Conservation (phyloP, 2,113 vertebrate genomes). For the Grantiella picta region DNA sequence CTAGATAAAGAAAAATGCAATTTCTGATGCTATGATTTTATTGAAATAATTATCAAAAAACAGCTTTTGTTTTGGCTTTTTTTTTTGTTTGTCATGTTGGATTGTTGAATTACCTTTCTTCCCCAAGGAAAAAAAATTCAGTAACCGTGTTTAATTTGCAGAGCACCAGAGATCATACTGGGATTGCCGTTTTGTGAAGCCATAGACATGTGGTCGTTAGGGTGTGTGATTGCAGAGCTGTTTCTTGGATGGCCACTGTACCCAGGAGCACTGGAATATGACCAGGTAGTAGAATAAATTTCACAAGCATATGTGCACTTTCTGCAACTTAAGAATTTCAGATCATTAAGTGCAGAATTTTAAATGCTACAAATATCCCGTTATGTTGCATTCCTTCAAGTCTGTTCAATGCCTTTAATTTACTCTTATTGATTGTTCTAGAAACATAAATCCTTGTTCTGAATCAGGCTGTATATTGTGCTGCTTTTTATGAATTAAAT, state of each 20-base stretch:
- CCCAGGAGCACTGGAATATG: constrained; percentile 97
- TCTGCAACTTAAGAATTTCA: neutral
- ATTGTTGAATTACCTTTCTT: constrained; percentile 33
- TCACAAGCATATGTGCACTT: neutral
- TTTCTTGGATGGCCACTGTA: constrained; percentile 99
- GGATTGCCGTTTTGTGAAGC: constrained; percentile 99
- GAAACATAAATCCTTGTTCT: neutral
- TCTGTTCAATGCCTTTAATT: neutral
- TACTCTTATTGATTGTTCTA: neutral
- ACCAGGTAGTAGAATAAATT: constrained; percentile 85
- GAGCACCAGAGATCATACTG: constrained; percentile 99
- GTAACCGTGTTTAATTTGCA: constrained; percentile 70
- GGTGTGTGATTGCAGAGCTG: constrained; percentile 98
- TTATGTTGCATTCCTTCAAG: neutral
- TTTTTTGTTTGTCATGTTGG: neutral
- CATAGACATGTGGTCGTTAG: constrained; percentile 99
- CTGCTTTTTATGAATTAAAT: neutral
- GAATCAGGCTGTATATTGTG: neutral
- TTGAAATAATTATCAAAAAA: neutral
- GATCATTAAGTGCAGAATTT: neutral
- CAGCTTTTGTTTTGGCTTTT: neutral
- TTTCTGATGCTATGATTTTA: neutral
- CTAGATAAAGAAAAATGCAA: neutral
- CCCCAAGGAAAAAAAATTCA: neutral
- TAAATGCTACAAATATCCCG: neutral